Base-by-base conservation (phyloP, 2,113 vertebrate genomes). In the Cavia aperea region DNA sequence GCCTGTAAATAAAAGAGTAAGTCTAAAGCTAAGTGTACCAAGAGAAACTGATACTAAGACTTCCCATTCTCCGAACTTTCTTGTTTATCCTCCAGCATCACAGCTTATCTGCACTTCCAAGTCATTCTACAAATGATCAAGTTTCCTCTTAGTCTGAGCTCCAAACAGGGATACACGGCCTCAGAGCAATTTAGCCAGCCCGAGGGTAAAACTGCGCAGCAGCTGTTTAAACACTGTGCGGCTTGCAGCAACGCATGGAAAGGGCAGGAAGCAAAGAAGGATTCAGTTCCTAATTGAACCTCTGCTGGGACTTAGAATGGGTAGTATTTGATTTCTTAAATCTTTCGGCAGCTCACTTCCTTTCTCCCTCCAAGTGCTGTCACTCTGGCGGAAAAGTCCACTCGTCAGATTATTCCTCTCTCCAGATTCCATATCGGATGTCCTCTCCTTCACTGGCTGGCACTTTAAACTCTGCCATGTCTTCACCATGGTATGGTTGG, bases 141-240 rank as follows among this genome's bases (percentile, higher is more conserved):
- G 65, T 95, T 94, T 94, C 94, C n/a, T 93, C 92, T 31, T 56
- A 54, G 87, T n/a, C 94, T 95, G 81, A 94, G 89, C 84, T 89
- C 91, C 72, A 93, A 82, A 90, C 77, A 31, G 72, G 87, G 70
- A 95, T 93, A 93, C 84, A 19, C 77, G 43, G 77, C 66, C 56
- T 60, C 81, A 90, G 36, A 56, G 81, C 91, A 95, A 88, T 94
- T 82, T 88, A 56, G 66, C 92, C 89, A 95, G 87, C 93, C 93
- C 88, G 21, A 70, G 89, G 90, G 92, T 84, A 92, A 95, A 90
- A n/a, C 63, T 36, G 75, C 19, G 43, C 96, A 97, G 43, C 96
- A 97, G 95, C 95, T 97, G 96, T 97, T 96, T 78, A 96, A 97
- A 97, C 95, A 97, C 88, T 46, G 39, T 24, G 4, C 24, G 65